Evolutionary conservation across 1,140 invertebrate species (phyloP).

Genomic region (Drosophila ambigua): DNA sequence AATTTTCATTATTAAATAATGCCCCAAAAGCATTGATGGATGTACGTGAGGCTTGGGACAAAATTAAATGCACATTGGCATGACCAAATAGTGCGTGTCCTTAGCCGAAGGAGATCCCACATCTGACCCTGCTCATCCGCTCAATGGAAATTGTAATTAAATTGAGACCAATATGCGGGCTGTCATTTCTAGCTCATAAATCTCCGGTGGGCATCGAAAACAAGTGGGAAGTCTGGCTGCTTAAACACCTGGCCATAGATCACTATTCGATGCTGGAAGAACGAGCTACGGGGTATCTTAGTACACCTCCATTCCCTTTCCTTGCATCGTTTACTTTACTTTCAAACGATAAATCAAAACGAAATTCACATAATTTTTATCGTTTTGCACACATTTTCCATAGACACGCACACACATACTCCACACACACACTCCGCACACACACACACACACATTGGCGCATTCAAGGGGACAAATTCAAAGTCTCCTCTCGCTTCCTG

Average conservation of each 20-base stretch:
- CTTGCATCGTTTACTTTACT: not conserved
- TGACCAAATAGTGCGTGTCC: conserved; percentile 68
- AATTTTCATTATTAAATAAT: conserved; percentile 83
- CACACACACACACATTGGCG: not conserved
- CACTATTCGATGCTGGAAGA: not conserved
- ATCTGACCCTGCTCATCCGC: conserved; percentile 9
- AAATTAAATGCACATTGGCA: conserved; percentile 66
- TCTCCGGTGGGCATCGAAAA: not conserved
- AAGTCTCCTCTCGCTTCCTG: not conserved
- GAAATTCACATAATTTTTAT: conserved; percentile 75
- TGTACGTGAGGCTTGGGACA: conserved; percentile 55
- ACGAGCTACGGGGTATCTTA: not conserved
- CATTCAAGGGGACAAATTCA: too few species aligned
- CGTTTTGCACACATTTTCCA: conserved; percentile 79
- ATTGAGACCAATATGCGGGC: conserved; percentile 29
- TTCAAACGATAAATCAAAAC: conserved; percentile 69
- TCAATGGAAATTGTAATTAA: conserved; percentile 65
- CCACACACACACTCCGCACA: too few species aligned
- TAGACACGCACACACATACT: too few species aligned
- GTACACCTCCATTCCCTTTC: not conserved
- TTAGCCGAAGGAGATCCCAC: conserved; percentile 24
- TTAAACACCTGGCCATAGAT: too few species aligned
- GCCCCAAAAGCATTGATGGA: conserved; percentile 37
- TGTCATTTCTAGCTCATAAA: conserved; percentile 44
- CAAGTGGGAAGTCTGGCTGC: not conserved